These are phyloP conservation scores for Spodoptera littoralis DNA, from an alignment of 2,888 invertebrate genomes.

Conservation along the genomic window DNA sequence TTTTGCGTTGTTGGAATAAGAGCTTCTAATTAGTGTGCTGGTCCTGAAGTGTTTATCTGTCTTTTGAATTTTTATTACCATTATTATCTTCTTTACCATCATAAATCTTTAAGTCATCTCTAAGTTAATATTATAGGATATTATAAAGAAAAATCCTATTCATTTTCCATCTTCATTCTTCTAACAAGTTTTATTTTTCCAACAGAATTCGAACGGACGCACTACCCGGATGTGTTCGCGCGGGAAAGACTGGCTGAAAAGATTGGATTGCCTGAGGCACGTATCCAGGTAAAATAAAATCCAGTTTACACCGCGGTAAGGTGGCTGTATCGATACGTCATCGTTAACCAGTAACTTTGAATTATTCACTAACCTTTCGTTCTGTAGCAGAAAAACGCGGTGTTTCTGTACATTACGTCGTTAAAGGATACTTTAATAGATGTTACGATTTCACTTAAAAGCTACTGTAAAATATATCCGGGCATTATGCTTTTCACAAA, in stretches of 20 bases:
- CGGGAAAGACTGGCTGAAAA: conserved; percentile 98
- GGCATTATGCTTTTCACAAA: too few relatives aligned
- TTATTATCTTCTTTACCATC: conserved; percentile 1
- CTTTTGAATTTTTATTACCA: not conserved
- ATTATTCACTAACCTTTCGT: conserved; percentile 27
- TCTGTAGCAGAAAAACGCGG: too few relatives aligned
- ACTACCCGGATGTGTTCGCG: conserved; percentile 99
- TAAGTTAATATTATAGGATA: too few relatives aligned
- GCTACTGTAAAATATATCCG: too few relatives aligned
- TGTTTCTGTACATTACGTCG: too few relatives aligned
- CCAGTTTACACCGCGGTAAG: conserved; percentile 84
- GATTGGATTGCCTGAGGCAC: conserved; percentile 99
- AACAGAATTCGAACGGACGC: conserved; percentile 98
- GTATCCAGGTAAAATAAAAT: conserved; percentile 97
- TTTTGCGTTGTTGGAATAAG: conserved; percentile 4
- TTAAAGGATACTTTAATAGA: too few relatives aligned
- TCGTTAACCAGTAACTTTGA: conserved; percentile 36
- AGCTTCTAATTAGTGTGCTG: not conserved
- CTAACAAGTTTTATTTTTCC: conserved; percentile 32
- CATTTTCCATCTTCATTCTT: not conserved
- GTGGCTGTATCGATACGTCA: conserved; percentile 71
- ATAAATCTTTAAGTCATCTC: too few relatives aligned
- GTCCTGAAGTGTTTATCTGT: not conserved
- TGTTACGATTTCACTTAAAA: too few relatives aligned
- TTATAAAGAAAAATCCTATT: too few relatives aligned